phyloP scores from a whole-genome alignment of 2,797 vertebrate species.

The Danio choprae region DNA sequence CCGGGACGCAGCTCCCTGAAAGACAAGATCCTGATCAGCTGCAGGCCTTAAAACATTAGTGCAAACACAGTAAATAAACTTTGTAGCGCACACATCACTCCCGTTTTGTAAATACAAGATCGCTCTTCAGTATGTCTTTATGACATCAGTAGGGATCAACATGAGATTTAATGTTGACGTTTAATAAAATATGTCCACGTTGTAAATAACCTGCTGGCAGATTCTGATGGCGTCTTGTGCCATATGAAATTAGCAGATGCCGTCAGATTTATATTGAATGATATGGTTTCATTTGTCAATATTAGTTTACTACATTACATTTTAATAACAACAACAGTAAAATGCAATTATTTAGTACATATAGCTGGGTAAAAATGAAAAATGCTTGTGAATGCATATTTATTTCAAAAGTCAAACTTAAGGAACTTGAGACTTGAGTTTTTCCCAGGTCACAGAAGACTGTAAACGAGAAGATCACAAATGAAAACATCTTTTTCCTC shows the following conservation, averaged over 20 bases:
- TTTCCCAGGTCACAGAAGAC: background rate
- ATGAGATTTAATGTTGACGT: background rate
- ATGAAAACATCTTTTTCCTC: constrained; percentile 20
- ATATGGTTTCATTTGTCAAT: too few species aligned
- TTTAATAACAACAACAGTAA: too few species aligned
- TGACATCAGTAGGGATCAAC: background rate
- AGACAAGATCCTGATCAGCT: constrained; percentile 20
- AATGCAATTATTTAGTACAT: background rate
- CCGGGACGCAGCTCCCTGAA: constrained; percentile 60
- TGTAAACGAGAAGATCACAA: background rate
- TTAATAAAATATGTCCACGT: constrained; percentile 3
- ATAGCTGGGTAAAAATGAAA: background rate
- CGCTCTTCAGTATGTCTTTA: background rate
- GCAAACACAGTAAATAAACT: constrained; percentile 8
- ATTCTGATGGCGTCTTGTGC: background rate
- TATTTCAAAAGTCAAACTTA: too few species aligned
- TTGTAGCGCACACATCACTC: constrained; percentile 18
- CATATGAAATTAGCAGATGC: background rate
- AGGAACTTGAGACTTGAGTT: background rate
- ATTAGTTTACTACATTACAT: too few species aligned
- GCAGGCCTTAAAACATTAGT: background rate
- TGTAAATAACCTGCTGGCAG: background rate
- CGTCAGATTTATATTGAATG: too few species aligned
- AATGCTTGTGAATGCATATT: background rate
- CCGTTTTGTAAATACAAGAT: constrained; percentile 47